These are phyloP conservation scores for Megastigmus dorsalis DNA, from an alignment of 2,888 invertebrate genomes.

Conservation along the genomic window DNA sequence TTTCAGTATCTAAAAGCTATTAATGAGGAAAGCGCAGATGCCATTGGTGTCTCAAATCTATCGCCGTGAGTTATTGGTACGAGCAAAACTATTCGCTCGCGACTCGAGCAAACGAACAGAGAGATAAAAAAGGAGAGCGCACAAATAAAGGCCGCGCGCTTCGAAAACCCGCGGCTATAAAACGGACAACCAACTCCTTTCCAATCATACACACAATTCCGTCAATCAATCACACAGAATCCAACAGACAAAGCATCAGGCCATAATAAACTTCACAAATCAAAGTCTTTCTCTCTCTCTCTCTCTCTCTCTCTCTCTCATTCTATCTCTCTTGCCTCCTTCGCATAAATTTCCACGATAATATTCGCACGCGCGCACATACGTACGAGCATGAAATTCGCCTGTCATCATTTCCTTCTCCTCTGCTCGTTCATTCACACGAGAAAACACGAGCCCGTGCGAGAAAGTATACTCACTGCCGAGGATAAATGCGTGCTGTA, in stretches of 20 bases:
- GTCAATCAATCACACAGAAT: slow-evolving; percentile 11
- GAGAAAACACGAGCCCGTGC: not conserved
- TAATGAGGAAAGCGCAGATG: too few relatives aligned
- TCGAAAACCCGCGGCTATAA: not conserved
- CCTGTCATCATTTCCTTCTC: slow-evolving; percentile 30
- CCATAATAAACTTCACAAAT: not conserved
- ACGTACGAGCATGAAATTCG: slow-evolving; percentile 31
- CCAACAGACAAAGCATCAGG: not conserved
- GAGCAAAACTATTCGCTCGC: too few relatives aligned
- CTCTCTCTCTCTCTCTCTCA: too few relatives aligned
- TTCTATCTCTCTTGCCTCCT: too few relatives aligned
- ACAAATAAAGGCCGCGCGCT: too few relatives aligned
- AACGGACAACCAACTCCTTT: not conserved
- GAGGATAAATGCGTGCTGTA: too few relatives aligned
- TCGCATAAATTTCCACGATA: not conserved
- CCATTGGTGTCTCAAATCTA: too few relatives aligned
- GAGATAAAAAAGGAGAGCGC: too few relatives aligned
- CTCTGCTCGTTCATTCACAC: not conserved
- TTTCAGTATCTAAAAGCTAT: too few relatives aligned
- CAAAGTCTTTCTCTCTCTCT: not conserved
- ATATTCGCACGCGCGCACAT: slow-evolving; percentile 12
- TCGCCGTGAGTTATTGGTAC: too few relatives aligned
- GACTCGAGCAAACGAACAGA: too few relatives aligned
- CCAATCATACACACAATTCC: not conserved
- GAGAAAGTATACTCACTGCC: slow-evolving; percentile 13